These are phyloP conservation scores for Gulo gulo DNA, from an alignment of 2,113 vertebrate genomes.

Conservation along the genomic window DNA sequence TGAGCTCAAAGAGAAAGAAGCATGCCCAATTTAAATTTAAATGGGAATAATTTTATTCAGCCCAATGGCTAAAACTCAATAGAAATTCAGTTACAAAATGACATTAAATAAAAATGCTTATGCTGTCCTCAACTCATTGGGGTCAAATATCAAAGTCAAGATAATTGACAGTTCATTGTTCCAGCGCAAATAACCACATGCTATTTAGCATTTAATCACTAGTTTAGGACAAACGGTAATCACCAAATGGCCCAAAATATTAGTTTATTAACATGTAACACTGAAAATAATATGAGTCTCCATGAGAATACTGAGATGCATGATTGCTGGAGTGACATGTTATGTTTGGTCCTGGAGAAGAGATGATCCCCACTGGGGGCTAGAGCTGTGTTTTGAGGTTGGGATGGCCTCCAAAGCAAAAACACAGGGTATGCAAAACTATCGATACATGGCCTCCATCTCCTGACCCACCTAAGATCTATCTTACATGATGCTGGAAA, in stretches of 20 bases:
- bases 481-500: background rate
- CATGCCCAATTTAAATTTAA: slow-evolving; percentile 67
- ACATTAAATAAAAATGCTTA: slow-evolving; percentile 51
- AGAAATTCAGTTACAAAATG: slow-evolving; percentile 34
- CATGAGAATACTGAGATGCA: background rate
- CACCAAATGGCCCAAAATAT: slow-evolving; percentile 35
- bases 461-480: background rate
- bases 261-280: slow-evolving; percentile 20
- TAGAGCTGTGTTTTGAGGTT: background rate
- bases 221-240: slow-evolving; percentile 5
- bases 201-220: slow-evolving; percentile 32
- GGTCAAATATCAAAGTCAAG: slow-evolving; percentile 60
- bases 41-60: slow-evolving; percentile 58
- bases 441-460: background rate
- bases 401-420: background rate
- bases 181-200: slow-evolving; percentile 13
- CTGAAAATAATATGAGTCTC: background rate
- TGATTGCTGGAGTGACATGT: background rate
- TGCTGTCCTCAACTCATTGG: slow-evolving; percentile 21
- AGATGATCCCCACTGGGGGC: background rate
- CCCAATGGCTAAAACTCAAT: slow-evolving; percentile 40
- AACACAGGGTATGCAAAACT: background rate
- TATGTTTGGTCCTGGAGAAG: background rate
- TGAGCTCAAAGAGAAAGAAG: slow-evolving; percentile 53
- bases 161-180: slow-evolving; percentile 41